Conservation (phyloP, 2,113 vertebrate species). For the Sinocyclocheilus grahami region DNA sequence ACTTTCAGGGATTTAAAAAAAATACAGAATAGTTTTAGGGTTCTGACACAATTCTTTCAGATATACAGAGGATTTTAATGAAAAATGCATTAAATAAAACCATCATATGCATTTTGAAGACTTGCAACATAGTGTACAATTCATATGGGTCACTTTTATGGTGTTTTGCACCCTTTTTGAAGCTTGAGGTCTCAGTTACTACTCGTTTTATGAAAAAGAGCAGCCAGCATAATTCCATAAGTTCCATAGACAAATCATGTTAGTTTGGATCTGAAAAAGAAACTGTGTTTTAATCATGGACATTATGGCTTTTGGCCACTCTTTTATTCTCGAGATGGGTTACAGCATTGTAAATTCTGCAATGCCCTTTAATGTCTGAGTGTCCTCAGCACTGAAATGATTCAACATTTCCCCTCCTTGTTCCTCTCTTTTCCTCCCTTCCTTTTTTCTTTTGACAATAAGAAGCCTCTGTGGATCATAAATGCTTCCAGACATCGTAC, state of each 20-base stretch:
- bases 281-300: not conserved
- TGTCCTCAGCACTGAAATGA: slow-evolving; percentile 9
- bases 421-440: slow-evolving; percentile 40
- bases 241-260: slow-evolving; percentile 5
- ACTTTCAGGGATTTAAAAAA: not conserved
- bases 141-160: not conserved
- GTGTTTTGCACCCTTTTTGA: not conserved
- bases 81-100: not conserved
- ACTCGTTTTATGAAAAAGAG: not conserved
- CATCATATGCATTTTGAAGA: not conserved
- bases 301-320: not conserved
- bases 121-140: not conserved
- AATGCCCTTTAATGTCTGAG: not conserved
- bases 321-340: not conserved
- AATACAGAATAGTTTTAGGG: not conserved
- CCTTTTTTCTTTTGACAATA: slow-evolving; percentile 44
- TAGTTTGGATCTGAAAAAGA: not conserved
- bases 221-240: not conserved
- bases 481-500: slow-evolving; percentile 73
- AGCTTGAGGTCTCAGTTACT: not conserved
- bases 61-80: not conserved
- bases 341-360: not conserved
- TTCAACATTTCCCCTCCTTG: slow-evolving; percentile 54
- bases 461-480: slow-evolving; percentile 64
- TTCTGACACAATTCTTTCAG: not conserved